phyloP scores from a whole-genome alignment of 2,888 invertebrate genomes.

The Eurytoma adleriae region DNA sequence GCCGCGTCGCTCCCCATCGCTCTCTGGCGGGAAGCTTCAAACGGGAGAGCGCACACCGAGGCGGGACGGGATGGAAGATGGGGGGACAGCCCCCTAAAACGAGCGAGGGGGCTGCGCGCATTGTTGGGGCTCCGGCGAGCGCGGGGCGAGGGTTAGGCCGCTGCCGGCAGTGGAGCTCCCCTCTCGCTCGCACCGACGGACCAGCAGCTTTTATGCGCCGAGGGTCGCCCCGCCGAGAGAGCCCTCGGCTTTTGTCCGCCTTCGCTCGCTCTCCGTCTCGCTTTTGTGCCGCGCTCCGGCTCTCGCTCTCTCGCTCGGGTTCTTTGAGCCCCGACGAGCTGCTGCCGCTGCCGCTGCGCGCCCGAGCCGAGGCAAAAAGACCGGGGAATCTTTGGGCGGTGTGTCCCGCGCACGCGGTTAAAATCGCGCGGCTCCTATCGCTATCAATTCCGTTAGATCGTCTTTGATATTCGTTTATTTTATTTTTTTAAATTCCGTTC shows the following conservation, averaged over 20 bases:
- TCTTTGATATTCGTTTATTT: too few species aligned
- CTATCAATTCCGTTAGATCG: not conserved
- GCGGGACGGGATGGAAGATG: not conserved
- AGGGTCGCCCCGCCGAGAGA: not conserved
- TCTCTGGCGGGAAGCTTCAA: slow-evolving; percentile 54
- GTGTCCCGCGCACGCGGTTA: not conserved
- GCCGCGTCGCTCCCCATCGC: not conserved
- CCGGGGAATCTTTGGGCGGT: not conserved
- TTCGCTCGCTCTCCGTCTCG: not conserved
- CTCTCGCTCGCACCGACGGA: slow-evolving; percentile 1
- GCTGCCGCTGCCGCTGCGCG: not conserved
- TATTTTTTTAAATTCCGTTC: not conserved
- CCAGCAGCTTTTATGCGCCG: not conserved
- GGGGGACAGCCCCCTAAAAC: slow-evolving; percentile 35
- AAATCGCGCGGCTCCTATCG: not conserved
- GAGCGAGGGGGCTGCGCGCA: slow-evolving; percentile 8
- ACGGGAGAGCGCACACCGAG: slow-evolving; percentile 10
- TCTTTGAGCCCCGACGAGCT: not conserved
- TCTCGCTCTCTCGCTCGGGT: not conserved
- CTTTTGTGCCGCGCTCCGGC: slow-evolving; percentile 11
- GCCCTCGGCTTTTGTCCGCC: too few species aligned
- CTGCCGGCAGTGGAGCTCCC: not conserved
- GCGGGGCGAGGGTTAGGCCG: not conserved
- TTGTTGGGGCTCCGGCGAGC: slow-evolving; percentile 18
- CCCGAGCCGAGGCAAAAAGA: too few species aligned